Evolutionary conservation across 1,140 invertebrate species (phyloP), one percentile per base, ranked within the genome.

Genomic region (Danaus melanippus): DNA sequence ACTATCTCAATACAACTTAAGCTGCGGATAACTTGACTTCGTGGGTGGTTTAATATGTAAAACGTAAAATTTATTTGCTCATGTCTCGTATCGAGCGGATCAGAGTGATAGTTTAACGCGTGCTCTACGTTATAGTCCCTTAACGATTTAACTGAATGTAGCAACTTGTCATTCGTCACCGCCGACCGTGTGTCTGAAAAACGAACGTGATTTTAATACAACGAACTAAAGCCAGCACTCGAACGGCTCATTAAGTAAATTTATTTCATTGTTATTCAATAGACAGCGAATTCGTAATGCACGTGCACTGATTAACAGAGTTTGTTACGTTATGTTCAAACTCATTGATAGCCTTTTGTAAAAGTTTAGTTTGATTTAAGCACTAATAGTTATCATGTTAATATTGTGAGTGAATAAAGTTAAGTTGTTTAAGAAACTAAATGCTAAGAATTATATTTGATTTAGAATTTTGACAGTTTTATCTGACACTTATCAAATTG

Each of bases 171-270:
- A 79, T 79, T 75, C 70, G 69, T 81, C 78, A 71, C 69, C 57
- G 69, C 60, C 62, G 67, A 63, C 53, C 57, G 56, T 53, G 61
- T 63, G 59, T 56, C 67, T 76, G 68, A 77, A 78, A 79, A 77
- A 73, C 71, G 69, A 79, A 76, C 74, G 74, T 74, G 79, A 79
- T 80, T 71, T 74, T 77, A 79, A 77, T 73, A 79, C 67, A 73
- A 74, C 55, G 67, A 67, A 64, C 66, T 74, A 71, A 71, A 66
- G 66, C 63, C 55, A 66, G 53, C 68, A 74, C 67, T 82, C 79
- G 74, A 70, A 76, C 59, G 77, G 60, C 67, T 79, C 76, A 80
- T 84, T 82, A 82, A 73, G 64, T 68, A 67, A 75, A 76, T 82
- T 75, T 71, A 75, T 74, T 67, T 69, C 64, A 67, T 66, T 60